Base-by-base conservation (phyloP, 2,797 vertebrate genomes). In the Lepus oiostolus region DNA sequence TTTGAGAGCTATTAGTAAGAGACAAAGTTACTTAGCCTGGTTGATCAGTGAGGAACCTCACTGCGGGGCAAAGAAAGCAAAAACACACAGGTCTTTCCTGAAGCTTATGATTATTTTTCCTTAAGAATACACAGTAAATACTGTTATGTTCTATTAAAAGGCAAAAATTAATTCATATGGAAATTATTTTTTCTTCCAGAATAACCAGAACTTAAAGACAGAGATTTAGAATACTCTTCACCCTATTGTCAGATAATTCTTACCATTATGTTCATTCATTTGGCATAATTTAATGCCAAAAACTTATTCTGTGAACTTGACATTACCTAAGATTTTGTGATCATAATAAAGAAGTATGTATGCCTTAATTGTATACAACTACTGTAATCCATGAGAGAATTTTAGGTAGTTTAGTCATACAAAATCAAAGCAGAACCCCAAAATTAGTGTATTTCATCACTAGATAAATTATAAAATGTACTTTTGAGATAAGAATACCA, bases 171-270 rank as follows among this genome's bases (percentile, higher is more conserved):
- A 89, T 35, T 30, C 35, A 60, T 16, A 58, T 60, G 76, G 32
- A 80, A 76, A 83, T 62, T 83, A 81, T 3, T 92, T 70, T 35
- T 70, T 85, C 32, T 1, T 77, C 14, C 90, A 79, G 62, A 5
- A 54, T 80, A n/a, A 42, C n/a, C 28, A 84, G 26, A 75, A 76
- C 42, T n/a, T 72, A 28, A 26, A 85, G 22, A 47, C 9, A 85
- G n/a, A 92, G 50, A 70, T 88, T 80, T 79, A 42, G 7, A 88
- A 77, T 42, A 91, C n/a, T 81, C 28, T 67, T 88, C 28, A 71
- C 38, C 32, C 30, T 85, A 19, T 71, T 79, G 28, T 74, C 32
- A 74, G 85, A 85, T 30, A 67, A 86, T 47, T 60, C 63, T 87
- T 47, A 22, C 63, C 30, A 60, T 60, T 22, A 19, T 82, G 79